Base-by-base conservation (phyloP, 2,888 invertebrate genomes). In the Euzophera pinguis region DNA sequence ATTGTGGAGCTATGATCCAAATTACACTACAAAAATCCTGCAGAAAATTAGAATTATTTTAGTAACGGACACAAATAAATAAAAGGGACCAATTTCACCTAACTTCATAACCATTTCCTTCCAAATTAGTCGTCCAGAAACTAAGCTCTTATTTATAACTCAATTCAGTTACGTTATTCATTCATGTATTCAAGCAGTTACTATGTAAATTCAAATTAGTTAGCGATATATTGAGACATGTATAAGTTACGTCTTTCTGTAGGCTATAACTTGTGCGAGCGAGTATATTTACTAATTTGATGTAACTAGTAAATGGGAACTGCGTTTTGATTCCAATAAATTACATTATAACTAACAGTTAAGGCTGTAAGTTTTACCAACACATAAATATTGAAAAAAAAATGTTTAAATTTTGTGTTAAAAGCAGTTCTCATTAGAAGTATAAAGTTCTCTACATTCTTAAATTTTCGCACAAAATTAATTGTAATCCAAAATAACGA, bases 161-260 rank as follows among this genome's bases (percentile, higher is more conserved):
- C 41, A 41, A 41, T 41, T 12, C 41, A 22, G 17, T 10, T 41
- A 22, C 41, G 41, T 41, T 41, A 41, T 14, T 41, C 16, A 41
- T 41, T 41, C 41, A 41, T 41, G 41, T 41, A 41, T 41, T 41
- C 41, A 41, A 13, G 22, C 22, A 41, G 41, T 41, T 17, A 41
- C 14, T 17, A 17, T 41, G 41, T 22, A 41, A 41, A 41, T 41
- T 41, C n/a, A 22, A 38, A 41, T 41, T 41, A 41, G 41, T 41
- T 14, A 22, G 41, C 41, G 12, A 41, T 41, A 41, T 22, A 41
- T 41, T 41, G 22, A 41, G 41, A 41, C n/a, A 12, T n/a, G 22
- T 38, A 41, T 41, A 41, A 22, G 6, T 38, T 38, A 38, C 14
- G n/a, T 14, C 6, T 13, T 38, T 14, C 13, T 41, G 41, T 41